Evolutionary conservation across 35 echinoderm and acorn worm genomes (phyloP).

Genomic region (Ophioderma brevispina): DNA sequence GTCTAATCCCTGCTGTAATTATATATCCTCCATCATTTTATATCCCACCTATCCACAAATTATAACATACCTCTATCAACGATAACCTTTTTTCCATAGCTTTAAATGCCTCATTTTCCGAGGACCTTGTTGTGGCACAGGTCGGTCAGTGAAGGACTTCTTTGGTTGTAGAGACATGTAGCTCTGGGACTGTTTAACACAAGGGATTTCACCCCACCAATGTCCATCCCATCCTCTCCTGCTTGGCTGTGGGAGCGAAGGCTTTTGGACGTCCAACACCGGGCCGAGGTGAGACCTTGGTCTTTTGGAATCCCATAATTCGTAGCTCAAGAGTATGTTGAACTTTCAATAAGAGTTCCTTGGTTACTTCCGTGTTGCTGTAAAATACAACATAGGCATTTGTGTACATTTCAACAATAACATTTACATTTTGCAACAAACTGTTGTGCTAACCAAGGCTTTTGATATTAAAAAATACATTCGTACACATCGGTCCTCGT

Average conservation of each 20-base stretch:
- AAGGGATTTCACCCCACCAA: constrained; percentile 87
- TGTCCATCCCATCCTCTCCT: constrained; percentile 89
- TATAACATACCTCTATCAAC: background rate
- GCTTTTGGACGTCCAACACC: constrained; percentile 92
- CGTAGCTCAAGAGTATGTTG: constrained; percentile 88
- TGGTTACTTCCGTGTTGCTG: constrained; percentile 93
- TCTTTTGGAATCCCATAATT: constrained; percentile 78
- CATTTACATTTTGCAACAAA: no score
- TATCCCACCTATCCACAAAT: no score
- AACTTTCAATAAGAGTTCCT: constrained; percentile 86
- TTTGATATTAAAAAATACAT: no score
- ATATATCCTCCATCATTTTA: background rate
- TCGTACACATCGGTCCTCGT: no score
- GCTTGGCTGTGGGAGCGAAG: constrained; percentile 90
- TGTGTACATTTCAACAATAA: no score
- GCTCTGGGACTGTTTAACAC: constrained; percentile 96
- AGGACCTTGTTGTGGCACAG: constrained; percentile 81
- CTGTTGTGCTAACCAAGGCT: no score
- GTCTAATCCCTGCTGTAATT: no score
- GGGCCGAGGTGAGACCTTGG: constrained; percentile 84
- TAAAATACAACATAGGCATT: no score
- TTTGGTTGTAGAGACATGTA: constrained; percentile 90
- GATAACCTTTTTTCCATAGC: constrained; percentile 91
- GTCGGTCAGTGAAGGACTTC: constrained; percentile 83
- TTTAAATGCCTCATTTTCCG: constrained; percentile 79